Evolutionary conservation across 2,113 vertebrate genomes (phyloP).

Genomic region (Corydoras sp.): DNA sequence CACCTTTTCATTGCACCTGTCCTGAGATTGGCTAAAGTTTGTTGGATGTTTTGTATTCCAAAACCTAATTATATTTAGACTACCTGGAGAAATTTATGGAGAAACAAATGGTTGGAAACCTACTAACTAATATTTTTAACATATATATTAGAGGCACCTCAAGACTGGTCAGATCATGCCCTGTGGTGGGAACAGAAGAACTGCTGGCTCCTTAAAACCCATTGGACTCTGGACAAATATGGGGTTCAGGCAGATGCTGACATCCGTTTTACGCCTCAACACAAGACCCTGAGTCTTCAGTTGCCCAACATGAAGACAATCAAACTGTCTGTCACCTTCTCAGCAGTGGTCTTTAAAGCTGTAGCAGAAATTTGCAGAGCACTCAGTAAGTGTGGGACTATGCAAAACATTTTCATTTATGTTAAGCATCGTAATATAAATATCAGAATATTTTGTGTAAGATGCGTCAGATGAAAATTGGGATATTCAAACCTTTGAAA

Average conservation of each 20-base stretch:
- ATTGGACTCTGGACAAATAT: slow-evolving; percentile 95
- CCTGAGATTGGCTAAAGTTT: too few relatives aligned
- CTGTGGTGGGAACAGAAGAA: slow-evolving; percentile 95
- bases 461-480: too few relatives aligned
- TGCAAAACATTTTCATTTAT: background rate
- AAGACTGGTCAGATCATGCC: slow-evolving; percentile 95
- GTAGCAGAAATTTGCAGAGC: slow-evolving; percentile 85
- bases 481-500: too few relatives aligned
- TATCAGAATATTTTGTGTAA: too few relatives aligned
- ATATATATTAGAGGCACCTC: slow-evolving; percentile 68
- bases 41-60: too few relatives aligned
- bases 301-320: slow-evolving; percentile 87
- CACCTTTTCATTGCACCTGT: too few relatives aligned
- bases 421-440: background rate
- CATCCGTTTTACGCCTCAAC: slow-evolving; percentile 86
- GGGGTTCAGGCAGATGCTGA: slow-evolving; percentile 90
- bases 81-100: too few relatives aligned
- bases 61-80: too few relatives aligned
- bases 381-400: slow-evolving; percentile 76
- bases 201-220: slow-evolving; percentile 91
- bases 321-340: slow-evolving; percentile 83
- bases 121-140: too few relatives aligned
- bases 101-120: too few relatives aligned
- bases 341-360: slow-evolving; percentile 80
- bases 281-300: slow-evolving; percentile 83